Percentiles rank a stretch among this genome's conserved stretches.
phyloP scores from a whole-genome alignment of 1,140 invertebrate genomes.

The Zaprionus taronus region DNA sequence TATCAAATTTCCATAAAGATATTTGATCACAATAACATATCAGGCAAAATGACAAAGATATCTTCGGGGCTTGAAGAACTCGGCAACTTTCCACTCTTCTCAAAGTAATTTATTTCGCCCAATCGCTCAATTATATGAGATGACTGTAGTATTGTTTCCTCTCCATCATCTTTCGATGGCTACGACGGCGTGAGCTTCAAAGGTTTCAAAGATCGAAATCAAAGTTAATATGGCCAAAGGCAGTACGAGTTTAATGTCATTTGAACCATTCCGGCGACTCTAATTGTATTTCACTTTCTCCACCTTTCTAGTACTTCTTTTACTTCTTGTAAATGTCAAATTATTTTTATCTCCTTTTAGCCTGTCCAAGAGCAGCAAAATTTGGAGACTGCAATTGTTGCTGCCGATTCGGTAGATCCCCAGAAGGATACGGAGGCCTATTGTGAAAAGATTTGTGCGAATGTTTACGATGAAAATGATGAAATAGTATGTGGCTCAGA shows the following conservation, averaged over 20 bases:
- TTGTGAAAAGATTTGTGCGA: conserved; percentile 80
- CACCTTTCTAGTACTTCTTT: conserved; percentile 3
- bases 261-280: conserved; percentile 10
- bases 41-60: conserved; percentile 1
- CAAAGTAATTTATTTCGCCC: conserved; percentile 10
- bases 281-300: conserved; percentile 32
- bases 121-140: conserved; percentile 13
- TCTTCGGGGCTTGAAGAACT: conserved; percentile 10
- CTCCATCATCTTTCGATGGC: conserved; percentile 30
- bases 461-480: conserved; percentile 80
- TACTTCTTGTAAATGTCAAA: neutral
- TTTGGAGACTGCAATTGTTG: conserved; percentile 8
- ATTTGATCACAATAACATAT: conserved; percentile 9
- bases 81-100: conserved; percentile 34
- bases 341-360: conserved; percentile 33
- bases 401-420: conserved; percentile 19
- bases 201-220: conserved; percentile 34
- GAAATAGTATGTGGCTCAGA: conserved; percentile 81
- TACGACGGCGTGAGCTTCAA: neutral
- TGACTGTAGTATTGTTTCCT: conserved; percentile 10
- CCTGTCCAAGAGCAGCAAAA: conserved; percentile 28
- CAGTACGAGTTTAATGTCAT: conserved; percentile 13
- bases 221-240: conserved; percentile 11
- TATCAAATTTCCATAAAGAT: conserved; percentile 19
- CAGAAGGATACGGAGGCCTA: conserved; percentile 71